These are phyloP conservation scores for Coregonus clupeaformis DNA, from an alignment of 2,113 vertebrate species.

Conservation along the genomic window DNA sequence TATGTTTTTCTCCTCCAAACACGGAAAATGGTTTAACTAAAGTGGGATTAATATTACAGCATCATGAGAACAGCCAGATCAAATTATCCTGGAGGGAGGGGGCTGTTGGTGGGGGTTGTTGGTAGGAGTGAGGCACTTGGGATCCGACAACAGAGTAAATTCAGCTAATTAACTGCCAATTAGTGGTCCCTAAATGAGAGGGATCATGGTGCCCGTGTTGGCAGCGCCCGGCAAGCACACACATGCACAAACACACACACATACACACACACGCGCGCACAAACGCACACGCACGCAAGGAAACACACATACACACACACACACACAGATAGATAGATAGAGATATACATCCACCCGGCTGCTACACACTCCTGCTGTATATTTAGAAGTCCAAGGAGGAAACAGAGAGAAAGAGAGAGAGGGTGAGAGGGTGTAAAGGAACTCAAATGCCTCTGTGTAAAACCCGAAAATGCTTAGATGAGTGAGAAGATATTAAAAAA, in stretches of 20 bases:
- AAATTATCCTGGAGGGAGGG: slow-evolving; percentile 78
- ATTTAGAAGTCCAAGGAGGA: slow-evolving; percentile 67
- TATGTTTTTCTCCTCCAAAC: slow-evolving; percentile 37
- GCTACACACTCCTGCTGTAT: slow-evolving; percentile 62
- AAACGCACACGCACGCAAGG: not conserved
- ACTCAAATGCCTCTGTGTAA: slow-evolving; percentile 54
- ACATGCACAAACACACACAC: slow-evolving; percentile 1
- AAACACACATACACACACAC: no score
- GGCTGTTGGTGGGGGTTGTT: slow-evolving; percentile 60
- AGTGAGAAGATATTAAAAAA: slow-evolving; percentile 51
- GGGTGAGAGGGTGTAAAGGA: slow-evolving; percentile 24
- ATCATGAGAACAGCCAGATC: slow-evolving; percentile 77
- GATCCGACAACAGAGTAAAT: slow-evolving; percentile 91
- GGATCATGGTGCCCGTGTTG: slow-evolving; percentile 87
- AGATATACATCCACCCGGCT: slow-evolving; percentile 36
- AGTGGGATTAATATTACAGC: slow-evolving; percentile 78
- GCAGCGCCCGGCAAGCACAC: slow-evolving; percentile 65
- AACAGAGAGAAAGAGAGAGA: not conserved
- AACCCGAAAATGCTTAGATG: slow-evolving; percentile 55
- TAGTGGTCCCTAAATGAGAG: slow-evolving; percentile 94
- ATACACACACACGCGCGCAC: not conserved
- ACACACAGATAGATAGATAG: no score
- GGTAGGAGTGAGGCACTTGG: slow-evolving; percentile 81
- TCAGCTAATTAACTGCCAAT: slow-evolving; percentile 97
- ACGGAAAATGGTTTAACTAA: slow-evolving; percentile 64